Conservation (phyloP, 2,113 vertebrate species). For the Eidolon helvum region DNA sequence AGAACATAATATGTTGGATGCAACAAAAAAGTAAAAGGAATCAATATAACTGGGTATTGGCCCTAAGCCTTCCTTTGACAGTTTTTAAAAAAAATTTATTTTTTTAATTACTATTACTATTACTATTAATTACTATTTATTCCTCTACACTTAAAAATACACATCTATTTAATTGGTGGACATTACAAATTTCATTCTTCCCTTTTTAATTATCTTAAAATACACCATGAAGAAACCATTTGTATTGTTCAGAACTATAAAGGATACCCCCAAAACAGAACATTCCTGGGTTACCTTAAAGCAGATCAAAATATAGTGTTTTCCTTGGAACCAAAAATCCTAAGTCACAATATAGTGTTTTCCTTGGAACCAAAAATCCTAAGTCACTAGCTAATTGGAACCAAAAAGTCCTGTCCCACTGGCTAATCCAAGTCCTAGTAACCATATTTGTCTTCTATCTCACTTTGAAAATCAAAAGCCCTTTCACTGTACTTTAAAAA, state of each 20-base stretch:
- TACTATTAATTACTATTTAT: too few relatives aligned
- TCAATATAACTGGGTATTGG: background rate
- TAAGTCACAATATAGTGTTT: background rate
- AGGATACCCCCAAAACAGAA: background rate
- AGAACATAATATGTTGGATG: background rate
- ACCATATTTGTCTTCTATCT: background rate
- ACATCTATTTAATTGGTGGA: background rate
- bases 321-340: background rate
- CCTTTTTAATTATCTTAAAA: conserved; percentile 10
- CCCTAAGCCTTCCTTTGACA: background rate
- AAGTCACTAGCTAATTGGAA: background rate
- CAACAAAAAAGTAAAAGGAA: conserved; percentile 20
- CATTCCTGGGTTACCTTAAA: background rate
- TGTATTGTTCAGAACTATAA: conserved; percentile 7
- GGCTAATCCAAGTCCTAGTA: background rate
- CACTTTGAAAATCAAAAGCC: conserved; percentile 19
- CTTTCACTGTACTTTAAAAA: background rate
- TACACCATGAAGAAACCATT: conserved; percentile 9
- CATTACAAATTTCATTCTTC: background rate
- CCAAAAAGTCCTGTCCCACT: background rate
- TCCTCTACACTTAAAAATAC: conserved; percentile 29
- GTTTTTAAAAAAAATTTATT: background rate
- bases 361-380: background rate
- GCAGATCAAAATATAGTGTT: background rate
- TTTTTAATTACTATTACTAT: too few relatives aligned